These are phyloP conservation scores for Synergus itoensis DNA, from an alignment of 2,888 invertebrate species.

Conservation along the genomic window DNA sequence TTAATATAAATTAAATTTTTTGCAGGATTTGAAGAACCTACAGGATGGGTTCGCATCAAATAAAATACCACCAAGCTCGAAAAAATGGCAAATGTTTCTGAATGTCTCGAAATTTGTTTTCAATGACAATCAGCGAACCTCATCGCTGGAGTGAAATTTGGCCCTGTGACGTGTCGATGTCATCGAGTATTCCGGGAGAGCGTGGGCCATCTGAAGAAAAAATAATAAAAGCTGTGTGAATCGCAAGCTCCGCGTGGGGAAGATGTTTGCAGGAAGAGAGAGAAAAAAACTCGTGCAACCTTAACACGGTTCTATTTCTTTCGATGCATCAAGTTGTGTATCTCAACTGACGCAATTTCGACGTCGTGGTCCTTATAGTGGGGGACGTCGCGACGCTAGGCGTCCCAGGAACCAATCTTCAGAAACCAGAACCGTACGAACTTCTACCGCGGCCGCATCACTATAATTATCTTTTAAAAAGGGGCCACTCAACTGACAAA, in stretches of 20 bases:
- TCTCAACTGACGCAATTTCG: slow-evolving; percentile 60
- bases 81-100: neutral
- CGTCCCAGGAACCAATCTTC: slow-evolving; percentile 54
- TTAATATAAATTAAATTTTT: no score
- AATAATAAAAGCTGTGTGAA: slow-evolving; percentile 26
- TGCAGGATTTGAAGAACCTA: no score
- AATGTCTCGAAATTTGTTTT: neutral
- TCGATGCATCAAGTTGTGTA: slow-evolving; percentile 67
- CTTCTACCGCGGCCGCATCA: slow-evolving; percentile 74
- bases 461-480: slow-evolving; percentile 51
- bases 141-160: slow-evolving; percentile 20
- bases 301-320: slow-evolving; percentile 77
- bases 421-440: slow-evolving; percentile 74
- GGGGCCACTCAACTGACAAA: slow-evolving; percentile 45
- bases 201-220: slow-evolving; percentile 26
- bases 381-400: slow-evolving; percentile 58
- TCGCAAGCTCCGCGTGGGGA: slow-evolving; percentile 51
- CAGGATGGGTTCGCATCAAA: no score
- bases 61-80: no score
- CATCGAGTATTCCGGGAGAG: slow-evolving; percentile 32
- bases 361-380: slow-evolving; percentile 50
- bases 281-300: slow-evolving; percentile 68
- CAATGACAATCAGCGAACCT: neutral
- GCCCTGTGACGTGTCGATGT: neutral
- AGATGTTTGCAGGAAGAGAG: slow-evolving; percentile 49